These are phyloP conservation scores for Sclerurus mexicanus DNA, from an alignment of 2,113 vertebrate genomes.

Conservation along the genomic window DNA sequence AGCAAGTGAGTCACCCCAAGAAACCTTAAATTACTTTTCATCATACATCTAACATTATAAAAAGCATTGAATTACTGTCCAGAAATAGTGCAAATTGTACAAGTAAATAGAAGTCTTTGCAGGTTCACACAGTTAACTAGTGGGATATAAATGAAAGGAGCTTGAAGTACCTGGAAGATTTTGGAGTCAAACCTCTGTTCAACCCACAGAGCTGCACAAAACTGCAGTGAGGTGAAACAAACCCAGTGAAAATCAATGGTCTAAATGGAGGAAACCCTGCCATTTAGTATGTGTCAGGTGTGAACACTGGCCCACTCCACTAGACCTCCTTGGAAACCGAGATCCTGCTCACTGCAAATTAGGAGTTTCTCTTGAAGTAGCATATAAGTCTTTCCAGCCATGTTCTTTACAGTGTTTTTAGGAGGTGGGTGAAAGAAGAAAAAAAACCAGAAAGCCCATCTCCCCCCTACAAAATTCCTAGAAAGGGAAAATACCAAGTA, in stretches of 20 bases:
- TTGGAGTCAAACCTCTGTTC: not conserved
- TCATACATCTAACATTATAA: constrained; percentile 1
- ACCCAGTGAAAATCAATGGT: not conserved
- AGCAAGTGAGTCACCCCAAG: constrained; percentile 32
- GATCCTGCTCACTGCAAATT: not conserved
- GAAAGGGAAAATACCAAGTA: not conserved
- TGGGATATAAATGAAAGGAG: not conserved
- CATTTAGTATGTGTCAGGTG: rapidly evolving
- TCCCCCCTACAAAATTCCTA: not conserved
- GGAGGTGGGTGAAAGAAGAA: not conserved
- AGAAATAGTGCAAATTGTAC: constrained; percentile 1
- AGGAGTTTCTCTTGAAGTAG: not conserved
- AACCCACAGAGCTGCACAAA: not conserved
- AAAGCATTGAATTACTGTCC: constrained; percentile 4
- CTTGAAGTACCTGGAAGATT: not conserved
- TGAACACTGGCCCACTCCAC: not conserved
- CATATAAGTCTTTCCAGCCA: not conserved
- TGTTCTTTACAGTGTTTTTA: not conserved
- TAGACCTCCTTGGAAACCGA: not conserved
- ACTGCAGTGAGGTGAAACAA: not conserved
- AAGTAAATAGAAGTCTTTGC: not conserved
- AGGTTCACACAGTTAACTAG: not conserved
- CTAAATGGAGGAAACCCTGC: not conserved
- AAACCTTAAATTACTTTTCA: constrained; percentile 52
- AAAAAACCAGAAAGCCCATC: rapidly evolving